A percentile compares a stretch with the other conserved stretches of the same genome.
Conservation (phyloP, 2,888 invertebrate genomes). For the Gandaritis pyraliata region DNA sequence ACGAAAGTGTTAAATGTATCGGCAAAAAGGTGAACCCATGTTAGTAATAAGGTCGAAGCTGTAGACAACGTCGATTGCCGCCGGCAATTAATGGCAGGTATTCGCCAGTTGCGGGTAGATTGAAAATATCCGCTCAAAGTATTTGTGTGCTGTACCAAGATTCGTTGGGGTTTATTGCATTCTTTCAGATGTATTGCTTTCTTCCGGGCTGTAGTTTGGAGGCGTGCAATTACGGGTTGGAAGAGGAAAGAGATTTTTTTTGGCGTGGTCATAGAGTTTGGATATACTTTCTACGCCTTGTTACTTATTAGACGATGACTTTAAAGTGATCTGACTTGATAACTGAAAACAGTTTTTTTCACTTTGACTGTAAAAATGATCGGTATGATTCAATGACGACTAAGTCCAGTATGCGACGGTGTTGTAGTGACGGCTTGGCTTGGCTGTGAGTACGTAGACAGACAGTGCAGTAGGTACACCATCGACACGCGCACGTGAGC, state of each 20-base stretch:
- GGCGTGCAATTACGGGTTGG: background rate
- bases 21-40: background rate
- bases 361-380: too few relatives aligned
- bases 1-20: too few relatives aligned
- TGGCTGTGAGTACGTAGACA: too few relatives aligned
- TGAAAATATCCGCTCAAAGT: constrained; percentile 47
- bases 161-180: constrained; percentile 47
- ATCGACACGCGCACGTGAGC: background rate
- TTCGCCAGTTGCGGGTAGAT: constrained; percentile 48
- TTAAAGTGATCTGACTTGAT: too few relatives aligned
- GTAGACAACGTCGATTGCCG: constrained; percentile 46
- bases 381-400: too few relatives aligned
- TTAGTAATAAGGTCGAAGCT: background rate
- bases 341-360: too few relatives aligned
- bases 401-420: too few relatives aligned
- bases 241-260: background rate
- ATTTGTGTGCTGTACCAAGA: constrained; percentile 7
- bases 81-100: constrained; percentile 55
- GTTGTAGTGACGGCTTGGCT: too few relatives aligned
- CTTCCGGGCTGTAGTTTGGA: background rate
- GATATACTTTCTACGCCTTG: too few relatives aligned
- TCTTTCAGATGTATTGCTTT: constrained; percentile 29
- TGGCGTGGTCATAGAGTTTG: too few relatives aligned
- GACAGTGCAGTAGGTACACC: too few relatives aligned
- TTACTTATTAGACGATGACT: too few relatives aligned